Base-by-base conservation (phyloP, 2,113 vertebrate genomes). In the Lamprologus callipterus region DNA sequence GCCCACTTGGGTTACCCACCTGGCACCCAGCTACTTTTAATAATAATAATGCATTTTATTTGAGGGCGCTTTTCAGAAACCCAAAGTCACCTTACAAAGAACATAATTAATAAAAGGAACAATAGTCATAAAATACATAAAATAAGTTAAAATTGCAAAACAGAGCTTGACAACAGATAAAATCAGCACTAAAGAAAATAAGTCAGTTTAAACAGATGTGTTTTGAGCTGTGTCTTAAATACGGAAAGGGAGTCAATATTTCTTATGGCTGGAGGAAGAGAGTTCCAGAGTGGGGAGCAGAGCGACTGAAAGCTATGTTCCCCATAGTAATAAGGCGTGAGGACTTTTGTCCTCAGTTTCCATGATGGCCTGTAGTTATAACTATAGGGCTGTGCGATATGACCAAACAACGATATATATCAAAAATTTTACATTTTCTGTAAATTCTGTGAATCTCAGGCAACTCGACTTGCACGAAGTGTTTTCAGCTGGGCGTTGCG, bases 401-500 rank as follows among this genome's bases (percentile, higher is more conserved):
- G 49, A n/a, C 19, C 49, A 53, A 53, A 57, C 23, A 57, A 16
- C 3, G 0, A 28, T 31, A 58, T 17, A 28, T 31, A 31, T 58
- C 26, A 58, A 31, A 17, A 1, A 0, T 0, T 9, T 58, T 58
- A 17, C 8, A 58, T 58, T 58, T 58, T 58, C 55, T 28, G 26
- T 58, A 28, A 58, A 58, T 58, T 58, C 55, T 58, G 23, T 58
- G 3, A 58, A 58, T 58, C 55, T 58, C 55, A 58, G 8, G 8
- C 14, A 31, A 58, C 8, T 28, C 1, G 1, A 58, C 55, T 58
- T 58, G 55, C 55, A 28, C 3, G 0, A 58, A 58, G 13, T 58
- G 55, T 58, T 58, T 58, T 28, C 55, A 58, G 55, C 2, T 58
- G 13, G 26, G 23, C 8, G 2, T 28, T 0, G 55, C 3, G 0